Base-by-base conservation (phyloP, 2,797 vertebrate species). In the Steatocranus sp. region DNA sequence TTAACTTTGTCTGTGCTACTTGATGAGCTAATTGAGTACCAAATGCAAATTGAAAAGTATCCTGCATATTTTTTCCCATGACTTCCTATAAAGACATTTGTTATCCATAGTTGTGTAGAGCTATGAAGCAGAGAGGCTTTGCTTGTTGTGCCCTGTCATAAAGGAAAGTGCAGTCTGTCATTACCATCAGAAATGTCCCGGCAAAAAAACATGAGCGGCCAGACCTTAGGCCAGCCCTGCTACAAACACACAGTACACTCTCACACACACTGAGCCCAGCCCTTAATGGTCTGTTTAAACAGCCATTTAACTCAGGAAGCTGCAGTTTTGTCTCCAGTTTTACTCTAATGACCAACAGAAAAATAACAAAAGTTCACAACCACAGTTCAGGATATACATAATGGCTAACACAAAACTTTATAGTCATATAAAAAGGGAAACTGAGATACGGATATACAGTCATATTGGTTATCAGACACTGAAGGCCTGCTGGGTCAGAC, bases 141-240 rank as follows among this genome's bases (percentile, higher is more conserved):
- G 78, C 80, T 84, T 85, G 85, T 88, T 85, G 78, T 76, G 80
- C 88, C 89, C 87, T 94, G 70, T 95, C 89, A 93, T 94, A 83
- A 89, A 90, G 87, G 49, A 90, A 89, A 84, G 77, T 75, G 73
- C 78, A 86, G 86, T 90, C 91, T 93, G 90, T 95, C 87, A 94
- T 94, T 95, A 94, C 78, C 84, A 93, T 92, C 90, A 86, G 76
- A 88, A 86, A 41, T 76, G 83, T 91, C 79, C 88, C 23, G 32
- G 84, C 75, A 30, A 74, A 89, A 92, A 92, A 86, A 78, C 90
- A 87, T 2, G 49, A 46, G 75, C 83, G 87, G 82, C 76, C 80
- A 88, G 86, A 81, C 75, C 81, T 78, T 75, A 73, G 82, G 84
- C 78, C 58, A 79, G 30, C 66, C 63, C 85, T 73, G 12, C 77